Base-by-base conservation (phyloP, 2,888 invertebrate genomes). In the Drosophila kuntzei region DNA sequence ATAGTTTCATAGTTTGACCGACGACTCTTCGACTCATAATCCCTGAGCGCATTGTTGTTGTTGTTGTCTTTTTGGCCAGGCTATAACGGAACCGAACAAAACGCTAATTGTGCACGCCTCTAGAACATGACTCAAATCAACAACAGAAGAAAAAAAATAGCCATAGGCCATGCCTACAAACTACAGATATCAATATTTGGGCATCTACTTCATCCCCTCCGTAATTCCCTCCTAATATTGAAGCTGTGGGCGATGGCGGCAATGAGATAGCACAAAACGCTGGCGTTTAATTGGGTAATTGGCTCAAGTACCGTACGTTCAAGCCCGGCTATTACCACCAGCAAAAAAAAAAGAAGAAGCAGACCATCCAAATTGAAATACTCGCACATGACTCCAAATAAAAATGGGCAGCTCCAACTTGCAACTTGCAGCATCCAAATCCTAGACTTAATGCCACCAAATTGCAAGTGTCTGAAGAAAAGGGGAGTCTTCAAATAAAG, bases 241-340 rank as follows among this genome's bases (percentile, higher is more conserved):
- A 50, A 62, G 60, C 71, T 55, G 62, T 39, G 59, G 64, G 64
- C 76, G 83, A 61, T 80, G 61, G 58, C 51, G 74, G 64, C 82
- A 81, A 81, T 89, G 89, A 87, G 86, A 89, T 87, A 71, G 89
- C 85, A 89, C 61, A 84, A 84, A 84, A 83, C 66, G 80, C 77
- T 85, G 79, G 70, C 89, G 82, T 88, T 87, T 87, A 87, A 87
- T 87, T 87, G 86, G 89, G 86, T 87, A 87, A 87, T 87, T 87
- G 86, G 86, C 86, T 88, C 86, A 87, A 89, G 86, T 89, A 86
- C 86, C 86, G 81, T 82, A 82, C 86, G 78, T 57, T 58, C 49
- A 47, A 57, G 41, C 58, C 58, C 27, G 58, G 74, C 53, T 87
- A 85, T 75, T 77, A 72, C 66, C 62, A 73, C 57, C 79, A 61